Base-by-base conservation (phyloP, 2,797 vertebrate genomes). In the Microctenopoma lineatum region DNA sequence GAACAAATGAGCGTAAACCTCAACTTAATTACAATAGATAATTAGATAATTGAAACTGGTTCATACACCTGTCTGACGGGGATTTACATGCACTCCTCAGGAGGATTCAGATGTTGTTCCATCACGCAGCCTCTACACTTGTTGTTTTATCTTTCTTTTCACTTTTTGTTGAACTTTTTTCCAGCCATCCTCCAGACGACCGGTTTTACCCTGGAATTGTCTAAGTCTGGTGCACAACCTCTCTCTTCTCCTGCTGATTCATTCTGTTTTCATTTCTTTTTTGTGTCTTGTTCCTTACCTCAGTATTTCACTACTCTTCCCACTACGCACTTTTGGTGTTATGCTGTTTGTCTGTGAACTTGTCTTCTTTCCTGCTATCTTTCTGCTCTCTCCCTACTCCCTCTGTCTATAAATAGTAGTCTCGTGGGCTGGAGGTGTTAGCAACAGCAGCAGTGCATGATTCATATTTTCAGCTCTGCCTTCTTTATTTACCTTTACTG, bases 331-430 rank as follows among this genome's bases (percentile, higher is more conserved):
- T 63, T 73, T 77, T 44, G 10, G 38, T 47, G 38, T 75, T 70
- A 36, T 41, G 52, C 18, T 55, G 44, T 76, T 75, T 76, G 58
- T 86, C 69, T 81, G 59, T 77, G 54, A 70, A 70, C 73, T 70
- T 66, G 64, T 86, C 70, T 56, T 77, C 56, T 61, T 79, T 0
- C 12, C 38, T 61, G n/a, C 63, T 59, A 36, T 63, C 45, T 27
- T 60, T 63, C 56, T 47, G 10, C 46, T 67, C 44, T 16, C 14
- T 12, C 62, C 39, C 48, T 50, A 75, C 60, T 62, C 41, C 73
- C 63, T 78, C 34, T 1, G 12, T 66, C 89, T 90, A 90, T 85
- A 88, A 91, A 90, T 91, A 90, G 86, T 77, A 45, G 51, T 73
- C 72, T 83, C 34, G 80, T 86, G 84, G 86, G 84, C 72, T 80